Evolutionary conservation across 2,797 vertebrate species (phyloP).

Genomic region (Simalia tracyae): DNA sequence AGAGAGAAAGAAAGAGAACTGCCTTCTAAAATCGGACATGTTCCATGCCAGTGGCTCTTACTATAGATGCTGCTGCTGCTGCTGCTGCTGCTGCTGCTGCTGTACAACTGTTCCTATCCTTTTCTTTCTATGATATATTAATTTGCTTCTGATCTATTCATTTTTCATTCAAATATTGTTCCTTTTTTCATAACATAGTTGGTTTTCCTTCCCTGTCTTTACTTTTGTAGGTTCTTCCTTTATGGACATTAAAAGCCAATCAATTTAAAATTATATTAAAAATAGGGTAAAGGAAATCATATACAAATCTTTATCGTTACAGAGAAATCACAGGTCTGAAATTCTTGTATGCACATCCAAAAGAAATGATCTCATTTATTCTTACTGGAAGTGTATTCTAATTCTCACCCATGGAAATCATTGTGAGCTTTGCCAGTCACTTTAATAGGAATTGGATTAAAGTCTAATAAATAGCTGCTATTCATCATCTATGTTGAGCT

Average conservation of each 20-base stretch:
- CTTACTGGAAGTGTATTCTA: neutral
- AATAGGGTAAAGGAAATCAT: neutral
- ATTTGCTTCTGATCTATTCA: neutral
- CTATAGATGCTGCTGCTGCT: neutral
- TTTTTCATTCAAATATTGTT: neutral
- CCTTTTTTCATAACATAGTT: neutral
- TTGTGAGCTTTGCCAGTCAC: neutral
- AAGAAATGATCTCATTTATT: neutral
- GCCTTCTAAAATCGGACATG: neutral
- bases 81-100: neutral
- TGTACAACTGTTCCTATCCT: neutral
- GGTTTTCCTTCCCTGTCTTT: neutral
- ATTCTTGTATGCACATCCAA: neutral
- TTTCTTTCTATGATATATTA: neutral
- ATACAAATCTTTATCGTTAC: neutral
- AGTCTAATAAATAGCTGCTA: slow-evolving; percentile 9
- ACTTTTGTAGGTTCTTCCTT: neutral
- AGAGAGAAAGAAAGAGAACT: neutral
- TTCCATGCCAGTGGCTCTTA: neutral
- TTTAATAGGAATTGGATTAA: slow-evolving; percentile 19
- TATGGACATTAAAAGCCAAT: neutral
- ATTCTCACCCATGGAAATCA: neutral
- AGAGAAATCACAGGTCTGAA: neutral
- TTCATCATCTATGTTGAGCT: slow-evolving; percentile 8
- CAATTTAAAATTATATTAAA: slow-evolving; percentile 9